Base-by-base conservation (phyloP, 2,113 vertebrate genomes). In the rabbit (Oryctolagus cuniculus) region DNA sequence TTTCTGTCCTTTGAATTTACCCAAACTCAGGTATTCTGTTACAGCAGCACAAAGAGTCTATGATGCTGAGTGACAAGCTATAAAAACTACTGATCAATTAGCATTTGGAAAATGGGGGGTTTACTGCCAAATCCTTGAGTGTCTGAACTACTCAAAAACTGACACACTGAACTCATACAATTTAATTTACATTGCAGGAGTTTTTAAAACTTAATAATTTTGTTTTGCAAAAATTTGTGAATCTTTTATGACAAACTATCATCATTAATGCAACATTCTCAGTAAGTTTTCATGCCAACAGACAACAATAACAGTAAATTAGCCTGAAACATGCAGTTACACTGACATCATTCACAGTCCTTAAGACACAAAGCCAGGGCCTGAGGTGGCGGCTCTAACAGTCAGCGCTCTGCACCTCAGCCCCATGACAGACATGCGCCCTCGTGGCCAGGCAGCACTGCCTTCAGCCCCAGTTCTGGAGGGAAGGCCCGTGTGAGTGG, bases 331-430 rank as follows among this genome's bases (percentile, higher is more conserved):
- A 78, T 88, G 90, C 95, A 69, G 49, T 36, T 70, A 24, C 15
- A 31, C 29, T 61, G 6, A 10, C 0, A 31, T 22, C 34, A 51
- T 2, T 44, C 31, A 19, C 36, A 69, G 15, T 19, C 36, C 31
- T n/a, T 25, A 19, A 10, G 19, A 44, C 7, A 16, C 29, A 16
- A 17, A 13, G 21, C 4, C 44, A 2, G 4, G 25, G 49, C 36
- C 27, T 5, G 0, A 2, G 29, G 36, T 6, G 16, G 22, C 21
- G 1, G 36, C 5, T 13, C 25, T 0, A 11, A 63, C 0, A 6
- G 29, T 34, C 27, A n/a, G 11, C 1, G 5, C 13, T 24, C 27
- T 1, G 5, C 13, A 24, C 27, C 72, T 31, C 1, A 4, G 8
- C 44, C 5, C 9, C 17, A 51, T 75, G 58, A 74, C 31, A 75